Conservation (phyloP, 2,797 vertebrate genomes). For the Phylloscopus collybita region DNA sequence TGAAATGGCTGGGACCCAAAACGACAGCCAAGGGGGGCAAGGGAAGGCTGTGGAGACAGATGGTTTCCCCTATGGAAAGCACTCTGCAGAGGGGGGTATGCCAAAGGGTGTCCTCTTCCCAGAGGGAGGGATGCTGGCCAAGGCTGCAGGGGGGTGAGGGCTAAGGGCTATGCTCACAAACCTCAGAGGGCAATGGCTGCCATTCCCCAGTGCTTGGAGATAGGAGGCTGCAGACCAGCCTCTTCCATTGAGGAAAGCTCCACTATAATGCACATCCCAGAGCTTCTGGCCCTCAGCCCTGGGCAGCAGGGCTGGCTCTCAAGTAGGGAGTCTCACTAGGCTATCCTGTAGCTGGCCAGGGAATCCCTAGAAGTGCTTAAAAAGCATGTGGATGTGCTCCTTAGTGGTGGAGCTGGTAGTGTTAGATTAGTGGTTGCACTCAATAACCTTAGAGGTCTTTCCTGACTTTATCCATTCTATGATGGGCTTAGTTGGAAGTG, state of each 20-base stretch:
- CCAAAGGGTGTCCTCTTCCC: background rate
- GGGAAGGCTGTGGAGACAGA: slow-evolving; percentile 3
- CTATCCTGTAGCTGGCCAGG: background rate
- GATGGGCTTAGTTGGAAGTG: background rate
- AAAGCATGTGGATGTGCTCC: background rate
- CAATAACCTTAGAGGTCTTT: background rate
- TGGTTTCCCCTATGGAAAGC: slow-evolving; percentile 7
- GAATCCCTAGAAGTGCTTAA: background rate
- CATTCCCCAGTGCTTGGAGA: background rate
- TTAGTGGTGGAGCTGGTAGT: background rate
- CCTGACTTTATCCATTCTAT: rapidly evolving
- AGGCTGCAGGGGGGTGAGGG: background rate
- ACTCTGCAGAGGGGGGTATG: background rate
- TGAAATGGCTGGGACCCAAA: slow-evolving; percentile 49
- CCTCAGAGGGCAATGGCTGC: background rate
- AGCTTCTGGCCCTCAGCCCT: background rate
- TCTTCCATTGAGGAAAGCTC: background rate
- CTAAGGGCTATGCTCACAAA: background rate
- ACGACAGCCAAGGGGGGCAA: background rate
- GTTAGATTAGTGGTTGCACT: background rate
- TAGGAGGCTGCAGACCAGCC: background rate
- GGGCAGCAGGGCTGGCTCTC: background rate
- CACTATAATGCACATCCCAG: background rate
- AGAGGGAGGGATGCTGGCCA: background rate
- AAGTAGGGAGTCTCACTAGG: background rate